A percentile compares a stretch with the other conserved stretches of the same genome.
These are phyloP conservation scores for Chrysolophus pictus DNA, from an alignment of 2,797 vertebrate genomes.

Conservation along the genomic window DNA sequence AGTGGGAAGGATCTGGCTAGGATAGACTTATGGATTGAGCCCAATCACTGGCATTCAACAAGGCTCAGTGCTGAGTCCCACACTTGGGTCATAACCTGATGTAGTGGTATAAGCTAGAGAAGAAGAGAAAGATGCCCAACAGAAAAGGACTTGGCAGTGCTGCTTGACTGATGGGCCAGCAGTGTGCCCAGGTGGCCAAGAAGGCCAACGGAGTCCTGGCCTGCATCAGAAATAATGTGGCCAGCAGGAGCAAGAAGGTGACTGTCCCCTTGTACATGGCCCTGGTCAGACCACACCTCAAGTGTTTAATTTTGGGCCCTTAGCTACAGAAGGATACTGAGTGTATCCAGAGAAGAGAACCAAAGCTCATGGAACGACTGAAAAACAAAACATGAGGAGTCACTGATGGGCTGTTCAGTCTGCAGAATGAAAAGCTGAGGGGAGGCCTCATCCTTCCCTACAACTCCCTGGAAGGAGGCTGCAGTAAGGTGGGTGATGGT, in stretches of 20 bases:
- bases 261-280: background rate
- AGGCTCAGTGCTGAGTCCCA: background rate
- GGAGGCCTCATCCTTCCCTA: background rate
- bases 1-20: background rate
- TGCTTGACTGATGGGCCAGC: too few species aligned
- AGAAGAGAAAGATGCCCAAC: background rate
- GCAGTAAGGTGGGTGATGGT: background rate
- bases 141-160: too few species aligned
- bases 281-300: background rate
- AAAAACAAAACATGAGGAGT: background rate
- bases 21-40: background rate
- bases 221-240: background rate
- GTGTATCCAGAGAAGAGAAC: background rate
- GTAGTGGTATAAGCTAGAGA: background rate
- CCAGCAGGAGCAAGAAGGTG: background rate
- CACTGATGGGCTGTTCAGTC: background rate
- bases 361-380: background rate
- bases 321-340: background rate
- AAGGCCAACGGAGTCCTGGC: background rate
- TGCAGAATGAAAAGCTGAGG: background rate
- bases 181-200: too few species aligned
- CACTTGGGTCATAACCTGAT: background rate
- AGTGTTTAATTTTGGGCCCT: background rate
- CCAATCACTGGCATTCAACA: background rate
- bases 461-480: background rate